Evolutionary conservation across 2,888 invertebrate species (phyloP), one percentile per base, ranked within the genome.

Genomic region (Chesias legatella): DNA sequence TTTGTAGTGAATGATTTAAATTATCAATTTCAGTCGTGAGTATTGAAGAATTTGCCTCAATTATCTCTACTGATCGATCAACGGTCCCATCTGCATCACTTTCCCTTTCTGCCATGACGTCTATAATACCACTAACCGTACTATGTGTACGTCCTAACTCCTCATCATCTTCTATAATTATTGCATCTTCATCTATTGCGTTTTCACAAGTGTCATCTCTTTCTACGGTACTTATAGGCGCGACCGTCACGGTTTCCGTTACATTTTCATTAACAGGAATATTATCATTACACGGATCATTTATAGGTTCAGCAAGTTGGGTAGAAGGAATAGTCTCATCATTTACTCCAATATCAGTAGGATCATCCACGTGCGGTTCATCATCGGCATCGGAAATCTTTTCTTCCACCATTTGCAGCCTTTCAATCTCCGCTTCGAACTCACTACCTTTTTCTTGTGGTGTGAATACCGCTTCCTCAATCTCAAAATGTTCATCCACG

Each of bases 341-440:
- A 31, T 11, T 24, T 24, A 7, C 36, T 17, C 9, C 7, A 5
- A 8, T 13, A 25, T 29, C 6, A 28, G 17, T 22, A 6, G 11
- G 7, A 5, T 21, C 3, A 2, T 26, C 17, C 20, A 33, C 21
- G 3, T 22, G 6, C 22, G 7, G 6, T 1, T 22, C 10, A 21
- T 10, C 10, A 20, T 24, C 30, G 1, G 34, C 28, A 17, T 31
- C 28, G 6, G 43, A 10, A 17, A 47, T 33, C 20, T 37, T 34
- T 6, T 51, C 41, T 28, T 51, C 54, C 26, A 32, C 39, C 11
- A 39, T 35, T 9, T 39, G 27, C 5, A 49, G 17, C 10, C 45
- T 48, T 38, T 51, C 47, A 36, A 47, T 51, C 34, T 45, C 46
- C 8, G 40, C 48, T 8, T 49, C 37, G 10, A 39, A 49, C 31